A percentile compares a stretch with the other conserved stretches of the same genome.
Evolutionary conservation across 2,797 vertebrate species (phyloP).

Genomic region (Peromyscus melanophrys): DNA sequence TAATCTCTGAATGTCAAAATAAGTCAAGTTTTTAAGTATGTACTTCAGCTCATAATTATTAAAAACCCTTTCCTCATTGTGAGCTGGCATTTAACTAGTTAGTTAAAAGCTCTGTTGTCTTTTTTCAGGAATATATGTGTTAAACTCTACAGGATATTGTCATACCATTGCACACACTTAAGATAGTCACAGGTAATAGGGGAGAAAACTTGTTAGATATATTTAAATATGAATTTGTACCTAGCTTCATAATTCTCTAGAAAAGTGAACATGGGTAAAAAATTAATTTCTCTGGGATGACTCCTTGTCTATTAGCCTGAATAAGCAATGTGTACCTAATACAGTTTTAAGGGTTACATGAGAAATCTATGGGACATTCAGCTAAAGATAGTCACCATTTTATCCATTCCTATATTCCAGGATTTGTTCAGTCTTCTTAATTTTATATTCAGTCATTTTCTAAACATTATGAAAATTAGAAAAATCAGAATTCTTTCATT

Average conservation of each 20-base stretch:
- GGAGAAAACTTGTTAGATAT: background rate
- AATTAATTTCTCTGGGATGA: background rate
- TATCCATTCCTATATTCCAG: background rate
- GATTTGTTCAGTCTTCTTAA: background rate
- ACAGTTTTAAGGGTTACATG: background rate
- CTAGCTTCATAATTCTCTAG: background rate
- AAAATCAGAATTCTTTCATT: background rate
- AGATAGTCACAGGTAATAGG: background rate
- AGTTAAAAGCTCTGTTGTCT: conserved; percentile 15
- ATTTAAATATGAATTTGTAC: background rate
- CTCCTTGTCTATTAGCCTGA: background rate
- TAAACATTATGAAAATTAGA: background rate
- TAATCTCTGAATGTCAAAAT: conserved; percentile 36
- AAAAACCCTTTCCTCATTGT: conserved; percentile 9
- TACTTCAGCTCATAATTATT: conserved; percentile 11
- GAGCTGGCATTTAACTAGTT: background rate
- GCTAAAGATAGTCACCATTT: background rate
- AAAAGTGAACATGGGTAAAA: background rate
- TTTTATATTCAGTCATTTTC: background rate
- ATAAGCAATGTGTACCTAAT: background rate
- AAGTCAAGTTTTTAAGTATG: conserved; percentile 3
- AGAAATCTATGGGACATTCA: background rate
- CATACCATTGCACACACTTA: background rate
- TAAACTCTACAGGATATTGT: background rate
- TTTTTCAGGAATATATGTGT: background rate